These are phyloP conservation scores for Palloptera scutellata DNA, from an alignment of 2,888 invertebrate species.

Conservation along the genomic window DNA sequence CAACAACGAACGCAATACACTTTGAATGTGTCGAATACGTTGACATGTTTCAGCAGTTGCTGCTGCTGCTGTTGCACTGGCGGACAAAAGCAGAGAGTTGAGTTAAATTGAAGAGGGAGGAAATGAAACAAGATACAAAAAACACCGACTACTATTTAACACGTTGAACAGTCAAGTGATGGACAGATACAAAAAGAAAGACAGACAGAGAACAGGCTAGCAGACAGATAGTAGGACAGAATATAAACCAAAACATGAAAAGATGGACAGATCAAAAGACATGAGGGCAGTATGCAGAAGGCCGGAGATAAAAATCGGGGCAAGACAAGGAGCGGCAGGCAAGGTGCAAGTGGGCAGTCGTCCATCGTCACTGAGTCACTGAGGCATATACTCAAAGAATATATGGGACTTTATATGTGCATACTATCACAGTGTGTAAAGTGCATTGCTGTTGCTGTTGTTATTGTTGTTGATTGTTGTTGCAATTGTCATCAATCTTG, in stretches of 20 bases:
- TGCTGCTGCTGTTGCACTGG: neutral
- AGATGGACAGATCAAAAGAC: neutral
- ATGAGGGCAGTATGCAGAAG: neutral
- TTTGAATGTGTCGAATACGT: neutral
- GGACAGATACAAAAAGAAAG: no score
- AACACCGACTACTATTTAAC: no score
- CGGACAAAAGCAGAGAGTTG: neutral
- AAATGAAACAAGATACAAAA: neutral
- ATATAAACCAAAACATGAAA: neutral
- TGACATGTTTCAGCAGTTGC: neutral
- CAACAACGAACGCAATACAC: neutral
- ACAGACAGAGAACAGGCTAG: no score
- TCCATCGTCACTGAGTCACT: neutral
- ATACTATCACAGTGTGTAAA: no score
- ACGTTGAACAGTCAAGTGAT: no score
- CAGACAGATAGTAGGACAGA: no score
- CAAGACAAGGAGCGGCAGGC: neutral
- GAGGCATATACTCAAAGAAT: neutral
- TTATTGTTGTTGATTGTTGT: neutral
- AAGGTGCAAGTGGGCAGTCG: neutral
- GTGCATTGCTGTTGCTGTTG: neutral
- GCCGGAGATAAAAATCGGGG: neutral
- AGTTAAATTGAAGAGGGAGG: neutral
- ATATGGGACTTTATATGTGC: no score
- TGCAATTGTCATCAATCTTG: slow-evolving; percentile 2